Evolutionary conservation across 2,797 vertebrate genomes (phyloP).

Genomic region (Coilia nasus): DNA sequence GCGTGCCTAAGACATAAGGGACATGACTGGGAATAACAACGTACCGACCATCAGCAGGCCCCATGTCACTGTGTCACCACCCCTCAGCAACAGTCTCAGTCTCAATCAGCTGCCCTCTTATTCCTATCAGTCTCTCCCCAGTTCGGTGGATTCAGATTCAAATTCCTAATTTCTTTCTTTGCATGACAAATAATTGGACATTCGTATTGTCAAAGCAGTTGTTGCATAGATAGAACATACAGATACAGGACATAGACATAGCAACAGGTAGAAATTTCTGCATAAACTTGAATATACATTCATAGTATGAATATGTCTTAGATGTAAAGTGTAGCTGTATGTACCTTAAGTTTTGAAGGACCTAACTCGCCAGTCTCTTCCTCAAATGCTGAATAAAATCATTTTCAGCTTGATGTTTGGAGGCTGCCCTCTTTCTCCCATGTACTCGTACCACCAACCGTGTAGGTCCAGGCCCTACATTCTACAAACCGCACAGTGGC

Average conservation of each 20-base stretch:
- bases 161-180: too few relatives aligned
- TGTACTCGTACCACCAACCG: not conserved
- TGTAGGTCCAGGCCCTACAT: not conserved
- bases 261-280: too few relatives aligned
- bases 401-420: not conserved
- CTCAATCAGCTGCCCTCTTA: not conserved
- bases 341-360: not conserved
- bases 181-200: too few relatives aligned
- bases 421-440: not conserved
- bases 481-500: not conserved
- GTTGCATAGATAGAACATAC: too few relatives aligned
- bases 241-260: too few relatives aligned
- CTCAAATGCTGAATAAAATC: not conserved
- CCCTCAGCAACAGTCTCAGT: not conserved
- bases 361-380: not conserved
- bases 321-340: not conserved
- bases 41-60: too few relatives aligned
- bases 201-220: too few relatives aligned
- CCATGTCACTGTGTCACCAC: conserved; percentile 3
- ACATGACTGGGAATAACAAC: conserved; percentile 79
- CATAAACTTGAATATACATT: too few relatives aligned
- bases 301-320: not conserved
- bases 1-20: conserved; percentile 56
- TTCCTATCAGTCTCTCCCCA: not conserved
- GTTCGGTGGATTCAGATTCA: not conserved